Conservation (phyloP, 2,888 invertebrate species). For the Dorcus hopei region DNA sequence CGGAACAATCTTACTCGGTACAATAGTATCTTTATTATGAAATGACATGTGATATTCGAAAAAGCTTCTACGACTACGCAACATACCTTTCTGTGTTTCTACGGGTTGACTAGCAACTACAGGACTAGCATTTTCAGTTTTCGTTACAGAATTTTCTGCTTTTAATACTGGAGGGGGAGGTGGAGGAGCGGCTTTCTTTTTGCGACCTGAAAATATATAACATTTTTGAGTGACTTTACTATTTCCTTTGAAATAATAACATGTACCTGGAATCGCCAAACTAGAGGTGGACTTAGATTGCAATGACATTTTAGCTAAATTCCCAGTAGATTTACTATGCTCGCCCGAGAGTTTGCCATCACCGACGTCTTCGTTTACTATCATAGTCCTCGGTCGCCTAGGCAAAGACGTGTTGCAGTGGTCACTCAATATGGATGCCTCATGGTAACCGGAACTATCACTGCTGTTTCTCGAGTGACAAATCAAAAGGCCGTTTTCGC, state of each 20-base stretch:
- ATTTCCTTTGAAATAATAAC: background rate
- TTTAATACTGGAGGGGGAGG: slow-evolving; percentile 50
- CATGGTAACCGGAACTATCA: slow-evolving; percentile 71
- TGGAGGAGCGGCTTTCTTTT: slow-evolving; percentile 60
- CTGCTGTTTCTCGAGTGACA: slow-evolving; percentile 70
- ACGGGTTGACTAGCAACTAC: slow-evolving; percentile 46
- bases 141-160: slow-evolving; percentile 16
- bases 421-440: slow-evolving; percentile 64
- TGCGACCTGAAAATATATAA: slow-evolving; percentile 48
- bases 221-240: background rate
- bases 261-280: slow-evolving; percentile 41
- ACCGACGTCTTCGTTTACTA: slow-evolving; percentile 31
- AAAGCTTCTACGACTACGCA: background rate
- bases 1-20: too few relatives aligned
- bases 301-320: slow-evolving; percentile 42
- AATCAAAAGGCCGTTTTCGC: slow-evolving; percentile 50
- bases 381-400: slow-evolving; percentile 41
- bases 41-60: too few relatives aligned
- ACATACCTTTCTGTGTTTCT: slow-evolving; percentile 18
- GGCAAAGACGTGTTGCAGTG: slow-evolving; percentile 51
- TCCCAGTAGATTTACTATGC: slow-evolving; percentile 41
- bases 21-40: too few relatives aligned
- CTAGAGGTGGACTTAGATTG: slow-evolving; percentile 48
- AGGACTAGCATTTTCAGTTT: slow-evolving; percentile 44
- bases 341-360: slow-evolving; percentile 24